phyloP scores from a whole-genome alignment of 1,140 invertebrate genomes.

The Dysdera silvatica region DNA sequence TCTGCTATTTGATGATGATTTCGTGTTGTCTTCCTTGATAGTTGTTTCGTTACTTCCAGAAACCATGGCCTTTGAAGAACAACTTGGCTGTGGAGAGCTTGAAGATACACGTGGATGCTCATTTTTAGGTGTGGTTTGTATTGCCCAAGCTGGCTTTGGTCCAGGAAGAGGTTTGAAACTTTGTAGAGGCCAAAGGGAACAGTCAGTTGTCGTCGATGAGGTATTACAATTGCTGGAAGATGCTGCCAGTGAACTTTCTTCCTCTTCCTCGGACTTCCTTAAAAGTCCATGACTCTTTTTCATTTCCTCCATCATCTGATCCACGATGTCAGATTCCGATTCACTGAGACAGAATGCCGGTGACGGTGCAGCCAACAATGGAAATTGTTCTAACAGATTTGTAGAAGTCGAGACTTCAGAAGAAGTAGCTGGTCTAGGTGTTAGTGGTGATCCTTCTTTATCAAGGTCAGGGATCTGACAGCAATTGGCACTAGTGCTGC shows the following conservation, averaged over 20 bases:
- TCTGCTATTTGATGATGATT: too few species aligned
- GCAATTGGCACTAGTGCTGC: background rate
- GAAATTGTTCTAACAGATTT: conserved; percentile 12
- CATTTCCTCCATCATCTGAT: background rate
- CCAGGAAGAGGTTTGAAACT: conserved; percentile 20
- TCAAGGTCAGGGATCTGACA: background rate
- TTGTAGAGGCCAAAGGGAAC: conserved; percentile 1
- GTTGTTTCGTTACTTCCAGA: too few species aligned
- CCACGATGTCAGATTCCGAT: background rate
- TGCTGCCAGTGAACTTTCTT: conserved; percentile 15
- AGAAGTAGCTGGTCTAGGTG: background rate
- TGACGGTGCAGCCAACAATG: too few species aligned
- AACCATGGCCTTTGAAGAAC: too few species aligned
- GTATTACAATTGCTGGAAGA: background rate
- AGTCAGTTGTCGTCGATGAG: background rate
- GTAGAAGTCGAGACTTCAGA: background rate
- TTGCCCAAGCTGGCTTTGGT: conserved; percentile 16
- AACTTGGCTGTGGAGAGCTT: too few species aligned
- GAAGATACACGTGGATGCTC: conserved; percentile 15
- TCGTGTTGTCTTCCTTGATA: too few species aligned
- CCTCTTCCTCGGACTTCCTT: conserved; percentile 11
- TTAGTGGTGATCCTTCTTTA: background rate
- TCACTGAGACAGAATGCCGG: background rate
- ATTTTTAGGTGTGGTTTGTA: conserved; percentile 14
- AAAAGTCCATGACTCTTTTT: background rate